These are phyloP conservation scores for Psittacula cyanocephala DNA, from an alignment of 2,113 vertebrate species.

Conservation along the genomic window DNA sequence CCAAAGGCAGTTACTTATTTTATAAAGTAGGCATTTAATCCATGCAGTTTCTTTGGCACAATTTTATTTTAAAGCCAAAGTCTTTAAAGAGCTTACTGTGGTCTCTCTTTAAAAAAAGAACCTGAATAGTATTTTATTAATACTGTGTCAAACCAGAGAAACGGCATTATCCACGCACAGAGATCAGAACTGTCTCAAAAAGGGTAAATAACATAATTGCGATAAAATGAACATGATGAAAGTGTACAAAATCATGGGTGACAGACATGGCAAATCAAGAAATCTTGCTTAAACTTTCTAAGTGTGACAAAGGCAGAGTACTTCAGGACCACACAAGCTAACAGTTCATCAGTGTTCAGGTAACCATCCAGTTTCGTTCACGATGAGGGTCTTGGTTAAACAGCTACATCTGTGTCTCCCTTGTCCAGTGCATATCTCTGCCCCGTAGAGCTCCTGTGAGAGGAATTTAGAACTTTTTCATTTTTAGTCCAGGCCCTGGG, in stretches of 20 bases:
- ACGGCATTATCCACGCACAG: neutral
- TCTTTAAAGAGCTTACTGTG: neutral
- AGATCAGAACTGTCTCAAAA: neutral
- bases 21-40: conserved; percentile 21
- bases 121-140: neutral
- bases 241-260: neutral
- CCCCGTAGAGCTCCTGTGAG: neutral
- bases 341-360: neutral
- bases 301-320: neutral
- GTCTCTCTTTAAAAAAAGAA: neutral
- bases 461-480: neutral
- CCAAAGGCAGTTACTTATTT: conserved; percentile 47
- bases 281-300: neutral
- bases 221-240: neutral
- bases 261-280: neutral
- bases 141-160: neutral
- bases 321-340: neutral
- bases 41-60: neutral
- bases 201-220: neutral
- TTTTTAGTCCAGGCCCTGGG: neutral
- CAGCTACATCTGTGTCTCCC: neutral
- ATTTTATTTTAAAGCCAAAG: neutral
- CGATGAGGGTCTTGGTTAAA: neutral
- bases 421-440: neutral
- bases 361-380: neutral